Evolutionary conservation across 2,888 invertebrate species (phyloP).

Genomic region (Eupithecia subumbrata): DNA sequence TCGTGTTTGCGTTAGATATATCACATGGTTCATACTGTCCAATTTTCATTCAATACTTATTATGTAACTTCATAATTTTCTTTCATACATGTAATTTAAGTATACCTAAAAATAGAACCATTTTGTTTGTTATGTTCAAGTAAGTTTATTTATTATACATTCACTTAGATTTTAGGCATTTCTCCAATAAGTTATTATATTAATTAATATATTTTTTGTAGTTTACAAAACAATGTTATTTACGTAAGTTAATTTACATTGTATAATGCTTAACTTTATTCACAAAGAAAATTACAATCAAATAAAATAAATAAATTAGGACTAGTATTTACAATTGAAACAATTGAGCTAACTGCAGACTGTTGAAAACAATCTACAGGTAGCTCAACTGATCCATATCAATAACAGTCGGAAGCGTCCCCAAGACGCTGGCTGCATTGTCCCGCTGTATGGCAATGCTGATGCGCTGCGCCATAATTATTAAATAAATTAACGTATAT

Average conservation of each 20-base stretch:
- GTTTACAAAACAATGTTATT: constrained; percentile 6
- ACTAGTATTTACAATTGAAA: too few species aligned
- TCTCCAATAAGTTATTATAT: background rate
- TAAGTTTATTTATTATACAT: constrained; percentile 4
- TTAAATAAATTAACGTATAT: too few species aligned
- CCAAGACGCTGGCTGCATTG: too few species aligned
- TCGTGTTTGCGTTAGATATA: constrained; percentile 26
- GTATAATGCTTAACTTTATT: too few species aligned
- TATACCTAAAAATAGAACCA: background rate
- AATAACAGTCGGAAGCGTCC: too few species aligned
- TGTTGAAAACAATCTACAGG: too few species aligned
- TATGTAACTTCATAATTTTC: background rate
- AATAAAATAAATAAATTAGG: too few species aligned
- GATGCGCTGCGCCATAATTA: too few species aligned
- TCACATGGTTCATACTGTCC: constrained; percentile 18
- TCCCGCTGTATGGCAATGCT: too few species aligned
- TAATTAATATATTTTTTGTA: background rate
- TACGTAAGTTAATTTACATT: background rate
- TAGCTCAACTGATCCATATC: too few species aligned
- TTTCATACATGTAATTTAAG: background rate
- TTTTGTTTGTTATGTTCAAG: constrained; percentile 2
- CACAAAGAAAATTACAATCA: too few species aligned
- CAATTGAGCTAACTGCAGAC: too few species aligned
- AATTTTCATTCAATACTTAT: background rate
- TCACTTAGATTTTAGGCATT: constrained; percentile 1